Percentiles rank a stretch among this genome's conserved stretches.
These are phyloP conservation scores for Eubasilissa splendida DNA, from an alignment of 2,888 invertebrate genomes.

Conservation along the genomic window DNA sequence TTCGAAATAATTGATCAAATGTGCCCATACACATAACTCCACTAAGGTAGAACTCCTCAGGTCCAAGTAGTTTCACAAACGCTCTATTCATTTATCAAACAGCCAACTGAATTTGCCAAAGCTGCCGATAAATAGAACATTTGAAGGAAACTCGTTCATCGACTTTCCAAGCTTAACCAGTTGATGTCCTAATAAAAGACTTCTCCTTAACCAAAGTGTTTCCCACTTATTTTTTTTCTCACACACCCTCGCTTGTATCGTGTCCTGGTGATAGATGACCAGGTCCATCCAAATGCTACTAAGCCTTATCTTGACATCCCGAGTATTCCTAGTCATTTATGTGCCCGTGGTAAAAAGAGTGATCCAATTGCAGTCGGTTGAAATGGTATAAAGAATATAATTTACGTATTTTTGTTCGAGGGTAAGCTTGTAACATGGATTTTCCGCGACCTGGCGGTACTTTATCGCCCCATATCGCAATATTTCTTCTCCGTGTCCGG, in stretches of 20 bases:
- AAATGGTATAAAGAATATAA: neutral
- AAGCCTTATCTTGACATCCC: neutral
- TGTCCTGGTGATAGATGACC: conserved; percentile 48
- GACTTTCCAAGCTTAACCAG: conserved; percentile 1
- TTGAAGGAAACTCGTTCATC: neutral
- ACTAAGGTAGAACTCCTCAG: too few relatives aligned
- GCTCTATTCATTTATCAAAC: too few relatives aligned
- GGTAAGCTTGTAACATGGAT: neutral
- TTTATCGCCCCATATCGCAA: conserved; percentile 53
- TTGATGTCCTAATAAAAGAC: neutral
- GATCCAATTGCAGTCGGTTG: neutral
- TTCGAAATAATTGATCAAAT: too few relatives aligned
- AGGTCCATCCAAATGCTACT: conserved; percentile 33
- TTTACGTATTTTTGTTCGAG: conserved; percentile 7
- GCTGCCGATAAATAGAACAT: neutral
- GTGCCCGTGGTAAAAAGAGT: neutral
- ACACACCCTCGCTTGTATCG: conserved; percentile 37
- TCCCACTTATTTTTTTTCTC: conserved; percentile 4
- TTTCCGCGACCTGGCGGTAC: conserved; percentile 9
- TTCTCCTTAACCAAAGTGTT: neutral
- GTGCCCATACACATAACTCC: too few relatives aligned
- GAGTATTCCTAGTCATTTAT: too few relatives aligned
- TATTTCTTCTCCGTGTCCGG: conserved; percentile 53
- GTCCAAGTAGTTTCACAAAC: too few relatives aligned
- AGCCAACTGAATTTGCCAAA: too few relatives aligned